Evolutionary conservation across 1,140 invertebrate genomes (phyloP), one percentile per base, ranked within the genome.

Genomic region (Philopotamus ludificatus): DNA sequence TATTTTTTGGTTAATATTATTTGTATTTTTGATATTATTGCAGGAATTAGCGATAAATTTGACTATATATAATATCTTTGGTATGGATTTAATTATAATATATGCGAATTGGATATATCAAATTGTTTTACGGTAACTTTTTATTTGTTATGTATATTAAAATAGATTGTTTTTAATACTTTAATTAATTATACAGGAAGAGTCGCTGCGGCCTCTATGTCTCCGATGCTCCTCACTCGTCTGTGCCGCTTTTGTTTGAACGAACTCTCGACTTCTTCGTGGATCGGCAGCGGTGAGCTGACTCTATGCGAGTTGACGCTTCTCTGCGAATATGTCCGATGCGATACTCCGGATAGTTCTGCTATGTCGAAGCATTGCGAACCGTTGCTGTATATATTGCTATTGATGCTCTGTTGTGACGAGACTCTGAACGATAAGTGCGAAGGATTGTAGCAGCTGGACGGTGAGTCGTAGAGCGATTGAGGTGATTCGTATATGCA

Each of bases 161-260:
- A 16, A 23, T n/a, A n/a, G n/a, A n/a, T n/a, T n/a, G n/a, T n/a
- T n/a, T n/a, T n/a, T n/a, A n/a, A n/a, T n/a, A n/a, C n/a, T n/a
- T n/a, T 1, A 22, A n/a, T 55, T 16, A 45, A 7, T 69, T 58
- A 67, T 61, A 60, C 65, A n/a, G 68, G 68, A 21, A 70, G 28
- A 34, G 60, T 67, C 12, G 69, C 76, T 3, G 69, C 78, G 3
- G 79, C 79, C 64, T 89, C 87, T 68, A 89, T 88, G 74, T 89
- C 87, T 1, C 87, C 86, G 68, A 88, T 89, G 65, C 87, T 89
- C 70, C 88, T 89, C 1, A 89, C 86, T 1, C 88, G 77, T 15
- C 87, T 78, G 66, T 89, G 87, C 45, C 83, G 76, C 63, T 84
- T 81, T 67, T 79, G 79, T 54, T 75, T 78, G n/a, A 78, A 63